These are phyloP conservation scores for Vulpes lagopus DNA, from an alignment of 2,113 vertebrate genomes.

Conservation along the genomic window DNA sequence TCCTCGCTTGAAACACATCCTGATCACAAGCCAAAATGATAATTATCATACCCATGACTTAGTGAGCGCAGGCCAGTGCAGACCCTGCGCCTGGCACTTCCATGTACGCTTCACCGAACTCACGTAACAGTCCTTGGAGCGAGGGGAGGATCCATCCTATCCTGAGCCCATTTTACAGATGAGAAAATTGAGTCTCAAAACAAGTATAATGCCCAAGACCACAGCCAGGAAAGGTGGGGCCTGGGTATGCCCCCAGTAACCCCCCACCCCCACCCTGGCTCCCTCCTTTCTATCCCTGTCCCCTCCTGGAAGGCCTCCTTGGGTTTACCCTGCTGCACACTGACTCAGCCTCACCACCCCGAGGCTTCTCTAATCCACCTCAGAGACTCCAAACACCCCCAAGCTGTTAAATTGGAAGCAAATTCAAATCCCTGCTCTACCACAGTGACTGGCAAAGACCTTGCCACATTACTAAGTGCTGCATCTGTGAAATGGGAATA, in stretches of 20 bases:
- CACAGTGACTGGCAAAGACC: background rate
- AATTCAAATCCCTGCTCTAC: background rate
- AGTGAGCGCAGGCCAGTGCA: background rate
- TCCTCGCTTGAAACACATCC: background rate
- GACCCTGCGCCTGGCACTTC: background rate
- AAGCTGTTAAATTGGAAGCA: background rate
- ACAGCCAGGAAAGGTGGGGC: background rate
- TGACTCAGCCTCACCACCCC: background rate
- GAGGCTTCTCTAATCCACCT: background rate
- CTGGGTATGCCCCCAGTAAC: background rate
- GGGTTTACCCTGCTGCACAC: background rate
- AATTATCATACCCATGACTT: background rate
- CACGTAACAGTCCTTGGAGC: too few species aligned
- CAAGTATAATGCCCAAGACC: background rate
- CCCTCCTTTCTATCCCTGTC: background rate
- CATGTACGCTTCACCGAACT: rapidly evolving
- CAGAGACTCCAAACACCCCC: background rate
- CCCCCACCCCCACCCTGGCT: background rate
- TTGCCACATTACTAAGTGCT: background rate
- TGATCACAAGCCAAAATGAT: background rate
- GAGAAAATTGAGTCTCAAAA: background rate
- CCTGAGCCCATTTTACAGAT: background rate
- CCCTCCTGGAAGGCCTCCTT: conserved; percentile 13
- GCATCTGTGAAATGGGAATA: background rate
- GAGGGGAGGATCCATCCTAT: background rate